Percentiles rank a stretch among this genome's conserved stretches.
These are phyloP conservation scores for Nemurella pictetii DNA, from an alignment of 2,888 invertebrate species.

Conservation along the genomic window DNA sequence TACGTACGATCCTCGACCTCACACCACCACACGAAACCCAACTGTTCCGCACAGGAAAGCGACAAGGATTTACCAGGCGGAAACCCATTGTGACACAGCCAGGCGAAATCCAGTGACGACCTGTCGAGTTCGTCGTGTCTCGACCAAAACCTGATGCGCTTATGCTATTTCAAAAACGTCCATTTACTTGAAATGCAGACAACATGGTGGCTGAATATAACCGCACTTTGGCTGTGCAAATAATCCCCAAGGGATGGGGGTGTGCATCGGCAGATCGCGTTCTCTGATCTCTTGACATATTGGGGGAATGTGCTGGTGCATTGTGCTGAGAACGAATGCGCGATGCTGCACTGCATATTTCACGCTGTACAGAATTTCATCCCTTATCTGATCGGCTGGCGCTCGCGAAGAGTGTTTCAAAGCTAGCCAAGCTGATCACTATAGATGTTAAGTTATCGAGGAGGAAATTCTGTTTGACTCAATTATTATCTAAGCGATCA, in stretches of 20 bases:
- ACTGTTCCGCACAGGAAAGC: neutral
- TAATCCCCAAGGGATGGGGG: neutral
- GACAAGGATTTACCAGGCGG: neutral
- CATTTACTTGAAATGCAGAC: neutral
- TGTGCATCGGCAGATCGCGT: neutral
- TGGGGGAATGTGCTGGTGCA: neutral
- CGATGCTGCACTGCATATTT: neutral
- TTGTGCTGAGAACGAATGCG: neutral
- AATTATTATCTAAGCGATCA: neutral
- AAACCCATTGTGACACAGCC: neutral
- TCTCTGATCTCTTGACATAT: neutral
- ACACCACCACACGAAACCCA: neutral
- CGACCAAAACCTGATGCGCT: slow-evolving; percentile 5
- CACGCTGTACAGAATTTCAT: too few relatives aligned
- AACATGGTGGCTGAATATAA: neutral
- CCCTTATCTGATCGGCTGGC: neutral
- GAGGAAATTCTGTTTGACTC: neutral
- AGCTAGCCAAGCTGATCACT: neutral
- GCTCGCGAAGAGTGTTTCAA: neutral
- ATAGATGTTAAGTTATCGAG: neutral
- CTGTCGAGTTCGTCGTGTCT: neutral
- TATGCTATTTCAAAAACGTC: neutral
- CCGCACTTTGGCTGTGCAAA: neutral
- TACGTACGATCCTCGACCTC: neutral
- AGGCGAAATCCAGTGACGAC: slow-evolving; percentile 1